Evolutionary conservation across 1,140 invertebrate species (phyloP), one percentile per base, ranked within the genome.

Genomic region (Protaetia brevitarsis): DNA sequence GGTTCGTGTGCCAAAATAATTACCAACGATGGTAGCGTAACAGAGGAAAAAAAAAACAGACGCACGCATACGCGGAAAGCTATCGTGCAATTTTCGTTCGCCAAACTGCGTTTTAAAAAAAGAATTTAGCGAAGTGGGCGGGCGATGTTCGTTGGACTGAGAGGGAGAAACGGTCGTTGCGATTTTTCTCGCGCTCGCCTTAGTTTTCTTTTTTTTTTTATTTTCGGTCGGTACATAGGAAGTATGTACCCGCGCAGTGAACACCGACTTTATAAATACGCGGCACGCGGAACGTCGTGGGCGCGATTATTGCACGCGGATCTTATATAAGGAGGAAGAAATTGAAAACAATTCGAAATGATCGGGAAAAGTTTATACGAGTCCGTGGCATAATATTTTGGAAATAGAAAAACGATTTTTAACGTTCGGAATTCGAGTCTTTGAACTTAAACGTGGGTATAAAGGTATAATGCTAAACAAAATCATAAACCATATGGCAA

Each of bases 21-120:
- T 51, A 51, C 41, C 41, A 51, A 51, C 41, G 19, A 23, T 51
- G 26, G 34, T 19, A 51, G 41, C 21, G 41, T 5, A 45, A 19
- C 8, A 45, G 41, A 21, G 19, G 19, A 51, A 51, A 51, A 45
- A 45, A 51, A 51, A 51, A 51, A 16, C 3, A 3, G 41, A 51
- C 19, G 19, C 13, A 23, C 19, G 26, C 41, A 34, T 11, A 51
- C 13, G 13, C 41, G 13, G 6, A 23, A 23, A 21, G 5, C 5
- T 16, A 51, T 19, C 19, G 41, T 51, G 41, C 41, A 51, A 51
- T 51, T 51, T 51, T 51, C 41, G 41, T 51, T 7, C 41, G 41
- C 41, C 19, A 51, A 51, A 51, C 41, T 51, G 41, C 41, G 41
- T 51, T 51, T 51, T 19, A 51, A 51, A 34, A 34, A 34, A 34